These are phyloP conservation scores for Pyxicephalus adspersus DNA, from an alignment of 2,113 vertebrate genomes.

Conservation along the genomic window DNA sequence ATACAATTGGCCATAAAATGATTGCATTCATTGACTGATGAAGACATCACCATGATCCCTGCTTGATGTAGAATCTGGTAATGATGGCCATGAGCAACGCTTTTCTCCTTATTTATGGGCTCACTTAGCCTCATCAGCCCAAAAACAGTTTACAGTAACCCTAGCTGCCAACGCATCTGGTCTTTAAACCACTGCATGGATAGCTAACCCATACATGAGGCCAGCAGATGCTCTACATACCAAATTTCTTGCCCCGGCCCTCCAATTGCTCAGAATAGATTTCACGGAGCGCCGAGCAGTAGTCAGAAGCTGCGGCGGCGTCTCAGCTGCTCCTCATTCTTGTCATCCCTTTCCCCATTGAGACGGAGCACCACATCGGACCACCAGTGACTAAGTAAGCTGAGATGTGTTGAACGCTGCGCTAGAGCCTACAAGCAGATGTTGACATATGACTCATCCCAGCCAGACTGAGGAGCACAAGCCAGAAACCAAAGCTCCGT, in stretches of 20 bases:
- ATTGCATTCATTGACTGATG: too few relatives aligned
- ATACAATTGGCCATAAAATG: too few relatives aligned
- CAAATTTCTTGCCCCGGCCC: not conserved
- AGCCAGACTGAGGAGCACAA: constrained; percentile 42
- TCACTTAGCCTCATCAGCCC: too few relatives aligned
- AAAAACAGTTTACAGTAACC: too few relatives aligned
- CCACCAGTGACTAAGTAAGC: constrained; percentile 50
- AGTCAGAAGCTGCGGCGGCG: constrained; percentile 27
- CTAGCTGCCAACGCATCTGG: too few relatives aligned
- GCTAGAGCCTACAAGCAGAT: constrained; percentile 46
- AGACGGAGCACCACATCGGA: constrained; percentile 25
- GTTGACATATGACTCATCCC: constrained; percentile 57
- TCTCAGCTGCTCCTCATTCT: constrained; percentile 42
- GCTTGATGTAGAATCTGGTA: too few relatives aligned
- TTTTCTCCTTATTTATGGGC: too few relatives aligned
- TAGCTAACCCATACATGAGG: not conserved
- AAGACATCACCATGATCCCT: too few relatives aligned
- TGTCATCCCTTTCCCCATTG: constrained; percentile 17
- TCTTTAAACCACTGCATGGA: too few relatives aligned
- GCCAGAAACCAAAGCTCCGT: constrained; percentile 40
- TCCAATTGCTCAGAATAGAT: constrained; percentile 13
- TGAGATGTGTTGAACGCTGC: constrained; percentile 42
- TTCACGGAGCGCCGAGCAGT: constrained; percentile 7
- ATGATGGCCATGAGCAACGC: too few relatives aligned
- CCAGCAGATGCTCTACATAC: not conserved